phyloP scores from a whole-genome alignment of 2,888 invertebrate genomes.

The Ametastegia equiseti region DNA sequence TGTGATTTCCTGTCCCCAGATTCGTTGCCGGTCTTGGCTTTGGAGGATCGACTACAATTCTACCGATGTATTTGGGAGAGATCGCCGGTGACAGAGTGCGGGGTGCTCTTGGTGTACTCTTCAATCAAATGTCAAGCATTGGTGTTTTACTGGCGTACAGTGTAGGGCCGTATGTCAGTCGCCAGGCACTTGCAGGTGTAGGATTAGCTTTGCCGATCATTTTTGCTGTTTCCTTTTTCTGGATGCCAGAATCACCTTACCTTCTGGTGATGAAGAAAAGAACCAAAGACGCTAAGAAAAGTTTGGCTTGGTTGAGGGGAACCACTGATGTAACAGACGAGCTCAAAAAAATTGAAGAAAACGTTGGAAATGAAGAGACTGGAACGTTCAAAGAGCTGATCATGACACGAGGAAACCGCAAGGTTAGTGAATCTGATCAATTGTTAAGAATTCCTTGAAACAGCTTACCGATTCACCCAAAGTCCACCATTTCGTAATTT shows the following conservation, averaged over 20 bases:
- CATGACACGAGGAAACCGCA: conserved; percentile 7
- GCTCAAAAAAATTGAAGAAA: conserved; percentile 42
- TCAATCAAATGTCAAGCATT: background rate
- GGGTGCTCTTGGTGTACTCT: conserved; percentile 52
- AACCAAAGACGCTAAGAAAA: conserved; percentile 38
- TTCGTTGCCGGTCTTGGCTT: conserved; percentile 53
- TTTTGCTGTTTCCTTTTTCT: conserved; percentile 46
- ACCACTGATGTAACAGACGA: conserved; percentile 34
- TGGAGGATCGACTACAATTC: conserved; percentile 48
- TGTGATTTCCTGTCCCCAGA: conserved; percentile 16
- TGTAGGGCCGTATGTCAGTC: conserved; percentile 40
- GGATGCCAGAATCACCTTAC: conserved; percentile 59
- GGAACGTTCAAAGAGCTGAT: conserved; percentile 51
- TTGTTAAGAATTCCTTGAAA: no score
- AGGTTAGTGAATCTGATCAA: background rate
- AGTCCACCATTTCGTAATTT: no score
- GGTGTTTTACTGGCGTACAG: conserved; percentile 51
- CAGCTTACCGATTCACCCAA: no score
- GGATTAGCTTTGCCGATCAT: conserved; percentile 13
- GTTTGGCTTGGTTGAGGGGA: conserved; percentile 52
- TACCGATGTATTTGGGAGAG: conserved; percentile 58
- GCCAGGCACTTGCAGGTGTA: conserved; percentile 39
- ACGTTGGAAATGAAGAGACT: conserved; percentile 28
- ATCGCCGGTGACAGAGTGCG: conserved; percentile 56
- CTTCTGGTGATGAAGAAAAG: conserved; percentile 50